These are phyloP conservation scores for Drosophila pseudotakahashii DNA, from an alignment of 2,888 invertebrate genomes.

Conservation along the genomic window DNA sequence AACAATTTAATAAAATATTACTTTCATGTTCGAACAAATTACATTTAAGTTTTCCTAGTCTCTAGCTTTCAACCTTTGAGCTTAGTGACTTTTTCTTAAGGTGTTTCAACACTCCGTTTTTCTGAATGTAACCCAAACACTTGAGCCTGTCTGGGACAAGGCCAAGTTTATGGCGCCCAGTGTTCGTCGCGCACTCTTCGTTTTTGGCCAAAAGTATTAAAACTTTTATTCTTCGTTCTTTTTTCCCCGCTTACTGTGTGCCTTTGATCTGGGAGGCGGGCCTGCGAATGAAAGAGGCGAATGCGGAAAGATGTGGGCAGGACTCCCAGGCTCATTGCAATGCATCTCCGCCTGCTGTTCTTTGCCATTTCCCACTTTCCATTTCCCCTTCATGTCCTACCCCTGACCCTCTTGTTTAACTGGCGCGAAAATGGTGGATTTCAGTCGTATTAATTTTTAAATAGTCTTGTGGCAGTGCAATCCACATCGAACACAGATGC, in stretches of 20 bases:
- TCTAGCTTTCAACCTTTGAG: no score
- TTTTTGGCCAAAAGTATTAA: slow-evolving; percentile 63
- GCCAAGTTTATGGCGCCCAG: slow-evolving; percentile 42
- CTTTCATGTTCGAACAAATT: no score
- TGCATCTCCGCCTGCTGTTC: slow-evolving; percentile 19
- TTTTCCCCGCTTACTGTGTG: slow-evolving; percentile 16
- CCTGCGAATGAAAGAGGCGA: slow-evolving; percentile 10
- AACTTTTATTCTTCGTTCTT: slow-evolving; percentile 43
- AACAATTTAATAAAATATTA: no score
- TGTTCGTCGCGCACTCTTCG: slow-evolving; percentile 3
- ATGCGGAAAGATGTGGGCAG: slow-evolving; percentile 30
- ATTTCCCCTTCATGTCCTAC: background rate
- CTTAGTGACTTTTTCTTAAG: background rate
- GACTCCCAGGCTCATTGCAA: slow-evolving; percentile 38
- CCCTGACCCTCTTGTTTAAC: slow-evolving; percentile 45
- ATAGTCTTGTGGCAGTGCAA: slow-evolving; percentile 51
- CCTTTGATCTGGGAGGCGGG: slow-evolving; percentile 55
- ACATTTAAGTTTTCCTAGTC: no score
- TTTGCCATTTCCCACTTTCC: slow-evolving; percentile 9
- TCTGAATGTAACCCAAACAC: slow-evolving; percentile 1
- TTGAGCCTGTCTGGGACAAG: slow-evolving; percentile 28
- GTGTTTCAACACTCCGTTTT: background rate
- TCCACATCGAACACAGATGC: slow-evolving; percentile 22
- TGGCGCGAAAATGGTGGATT: slow-evolving; percentile 60
- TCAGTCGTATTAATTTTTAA: slow-evolving; percentile 72